Evolutionary conservation across 2,888 invertebrate species (phyloP).

Genomic region (Chydorus sphaericus): DNA sequence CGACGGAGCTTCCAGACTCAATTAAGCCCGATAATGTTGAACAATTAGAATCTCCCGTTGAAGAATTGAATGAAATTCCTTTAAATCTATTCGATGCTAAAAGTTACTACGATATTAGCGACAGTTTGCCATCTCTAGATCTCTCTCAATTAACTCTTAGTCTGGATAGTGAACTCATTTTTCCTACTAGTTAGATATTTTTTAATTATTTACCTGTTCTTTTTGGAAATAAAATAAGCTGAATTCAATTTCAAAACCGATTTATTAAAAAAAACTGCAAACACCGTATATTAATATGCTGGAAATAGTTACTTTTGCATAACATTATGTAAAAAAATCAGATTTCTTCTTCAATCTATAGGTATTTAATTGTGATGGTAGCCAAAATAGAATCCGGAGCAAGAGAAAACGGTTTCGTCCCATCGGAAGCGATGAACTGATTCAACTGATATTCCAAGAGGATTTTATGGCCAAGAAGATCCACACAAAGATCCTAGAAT

Average conservation of each 20-base stretch:
- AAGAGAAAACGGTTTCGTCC: constrained; percentile 52
- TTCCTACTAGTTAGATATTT: too few relatives aligned
- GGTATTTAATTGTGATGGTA: not conserved
- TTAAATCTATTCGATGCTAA: not conserved
- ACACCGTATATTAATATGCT: too few relatives aligned
- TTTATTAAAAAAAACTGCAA: too few relatives aligned
- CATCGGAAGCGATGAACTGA: constrained; percentile 53
- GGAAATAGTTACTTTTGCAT: too few relatives aligned
- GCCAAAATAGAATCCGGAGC: constrained; percentile 44
- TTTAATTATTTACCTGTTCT: too few relatives aligned
- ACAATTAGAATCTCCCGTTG: not conserved
- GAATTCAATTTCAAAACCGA: too few relatives aligned
- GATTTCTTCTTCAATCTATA: too few relatives aligned
- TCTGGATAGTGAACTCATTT: constrained; percentile 6
- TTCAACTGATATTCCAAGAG: constrained; percentile 35
- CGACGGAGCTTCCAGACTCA: not conserved
- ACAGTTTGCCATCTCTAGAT: not conserved
- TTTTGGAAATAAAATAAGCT: too few relatives aligned
- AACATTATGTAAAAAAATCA: too few relatives aligned
- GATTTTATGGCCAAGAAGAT: not conserved
- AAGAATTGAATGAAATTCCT: not conserved
- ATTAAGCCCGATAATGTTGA: not conserved
- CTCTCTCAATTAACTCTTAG: constrained; percentile 4
- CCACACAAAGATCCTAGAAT: not conserved
- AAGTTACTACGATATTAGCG: not conserved